Base-by-base conservation (phyloP, 2,888 invertebrate genomes). In the Eudasyphora cyanicolor region DNA sequence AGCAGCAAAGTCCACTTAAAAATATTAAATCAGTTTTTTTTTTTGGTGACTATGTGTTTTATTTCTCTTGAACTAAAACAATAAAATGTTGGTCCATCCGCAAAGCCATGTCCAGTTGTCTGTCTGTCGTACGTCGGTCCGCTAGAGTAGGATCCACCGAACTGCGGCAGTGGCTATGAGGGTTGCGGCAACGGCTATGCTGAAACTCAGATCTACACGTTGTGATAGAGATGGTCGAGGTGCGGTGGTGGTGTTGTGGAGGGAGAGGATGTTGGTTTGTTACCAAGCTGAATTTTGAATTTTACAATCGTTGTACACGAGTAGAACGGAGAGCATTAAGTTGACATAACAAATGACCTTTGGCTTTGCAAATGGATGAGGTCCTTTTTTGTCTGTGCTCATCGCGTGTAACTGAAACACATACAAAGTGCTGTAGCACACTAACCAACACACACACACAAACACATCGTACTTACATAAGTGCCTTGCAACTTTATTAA, bases 311-410 rank as follows among this genome's bases (percentile, higher is more conserved):
- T 24, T 67, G 35, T 42, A n/a, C 14, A 60, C 19, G 19, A 24
- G 21, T 21, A 1, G 1, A 17, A 64, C 10, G 19, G 64, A 60
- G 29, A 32, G 51, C 32, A 60, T 21, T 35, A 32, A 21, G 67
- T 42, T 67, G 67, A 67, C 67, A 67, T 67, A 67, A 42, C 67
- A 67, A 67, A 67, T 67, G 67, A 67, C 67, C 67, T 67, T 67
- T 67, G 24, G 17, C 67, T 21, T 35, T 21, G 14, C 42, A 24
- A 14, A 67, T 67, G 35, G 67, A 67, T 24, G 67, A 24, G 42
- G 42, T 67, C 4, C 19, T 38, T 24, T 67, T 24, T 64, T 35
- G 35, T 35, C 38, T 10, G 12, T 38, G 64, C 38, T 38, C 64
- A 64, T 35, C 17, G 12, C 38, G 24, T 67, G 67, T 38, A 38